phyloP scores from a whole-genome alignment of 2,888 invertebrate genomes.

The Entomobrya multifasciata region DNA sequence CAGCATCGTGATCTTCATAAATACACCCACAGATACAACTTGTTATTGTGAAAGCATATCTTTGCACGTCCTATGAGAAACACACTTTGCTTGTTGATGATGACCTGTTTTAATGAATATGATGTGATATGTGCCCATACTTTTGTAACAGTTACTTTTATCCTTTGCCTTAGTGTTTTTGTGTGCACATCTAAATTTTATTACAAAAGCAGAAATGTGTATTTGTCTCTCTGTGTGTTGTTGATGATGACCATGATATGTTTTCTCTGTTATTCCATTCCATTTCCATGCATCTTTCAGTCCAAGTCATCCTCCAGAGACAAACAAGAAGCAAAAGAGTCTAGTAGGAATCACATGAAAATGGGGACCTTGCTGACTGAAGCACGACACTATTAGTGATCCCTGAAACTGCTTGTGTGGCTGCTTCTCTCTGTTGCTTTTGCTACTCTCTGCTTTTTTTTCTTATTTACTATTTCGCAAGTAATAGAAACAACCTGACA shows the following conservation, averaged over 20 bases:
- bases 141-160: too few relatives aligned
- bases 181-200: background rate
- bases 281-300: conserved; percentile 66
- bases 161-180: too few relatives aligned
- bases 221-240: background rate
- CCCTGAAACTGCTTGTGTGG: conserved; percentile 42
- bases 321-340: background rate
- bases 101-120: conserved; percentile 70
- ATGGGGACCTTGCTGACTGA: conserved; percentile 66
- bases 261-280: conserved; percentile 37
- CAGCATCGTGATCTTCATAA: background rate
- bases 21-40: conserved; percentile 29
- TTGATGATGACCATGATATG: background rate
- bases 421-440: background rate
- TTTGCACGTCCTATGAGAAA: conserved; percentile 3
- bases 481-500: conserved; percentile 15
- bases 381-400: conserved; percentile 69
- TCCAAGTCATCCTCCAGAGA: conserved; percentile 53
- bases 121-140: background rate
- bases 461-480: conserved; percentile 48
- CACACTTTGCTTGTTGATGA: conserved; percentile 22
- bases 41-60: background rate
- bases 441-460: background rate
- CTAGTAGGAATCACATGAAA: conserved; percentile 39
- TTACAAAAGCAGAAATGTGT: background rate